phyloP scores from a whole-genome alignment of 2,888 invertebrate genomes.

The Cenopis cana region DNA sequence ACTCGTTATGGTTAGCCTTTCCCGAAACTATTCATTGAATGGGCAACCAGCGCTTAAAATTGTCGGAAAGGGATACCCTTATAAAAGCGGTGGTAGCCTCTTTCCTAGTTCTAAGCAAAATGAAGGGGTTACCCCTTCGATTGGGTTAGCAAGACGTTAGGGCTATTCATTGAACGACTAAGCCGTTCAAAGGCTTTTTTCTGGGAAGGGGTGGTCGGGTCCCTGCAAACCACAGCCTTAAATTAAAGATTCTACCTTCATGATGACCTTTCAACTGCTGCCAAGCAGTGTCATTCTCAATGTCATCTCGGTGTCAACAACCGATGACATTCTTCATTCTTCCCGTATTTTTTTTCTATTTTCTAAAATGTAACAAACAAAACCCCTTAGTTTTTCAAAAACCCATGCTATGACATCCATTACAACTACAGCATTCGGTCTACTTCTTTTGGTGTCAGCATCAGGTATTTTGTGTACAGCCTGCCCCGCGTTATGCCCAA shows the following conservation, averaged over 20 bases:
- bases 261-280: not conserved
- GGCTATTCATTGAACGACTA: too few species aligned
- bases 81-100: too few species aligned
- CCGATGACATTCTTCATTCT: not conserved
- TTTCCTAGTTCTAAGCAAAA: too few species aligned
- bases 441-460: not conserved
- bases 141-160: too few species aligned
- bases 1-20: too few species aligned
- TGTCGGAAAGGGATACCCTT: too few species aligned
- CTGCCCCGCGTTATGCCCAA: not conserved
- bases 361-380: conserved; percentile 4
- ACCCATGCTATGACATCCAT: not conserved
- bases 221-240: too few species aligned
- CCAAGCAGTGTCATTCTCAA: not conserved
- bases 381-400: not conserved
- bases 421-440: not conserved
- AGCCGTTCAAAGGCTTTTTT: too few species aligned
- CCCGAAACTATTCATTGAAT: too few species aligned
- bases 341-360: not conserved
- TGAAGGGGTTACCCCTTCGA: too few species aligned
- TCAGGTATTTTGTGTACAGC: not conserved
- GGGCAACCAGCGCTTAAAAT: too few species aligned
- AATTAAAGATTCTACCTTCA: not conserved
- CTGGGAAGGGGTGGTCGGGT: too few species aligned
- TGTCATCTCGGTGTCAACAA: not conserved